phyloP scores from a whole-genome alignment of 2,888 invertebrate genomes.

The Cantharis flavilabris region DNA sequence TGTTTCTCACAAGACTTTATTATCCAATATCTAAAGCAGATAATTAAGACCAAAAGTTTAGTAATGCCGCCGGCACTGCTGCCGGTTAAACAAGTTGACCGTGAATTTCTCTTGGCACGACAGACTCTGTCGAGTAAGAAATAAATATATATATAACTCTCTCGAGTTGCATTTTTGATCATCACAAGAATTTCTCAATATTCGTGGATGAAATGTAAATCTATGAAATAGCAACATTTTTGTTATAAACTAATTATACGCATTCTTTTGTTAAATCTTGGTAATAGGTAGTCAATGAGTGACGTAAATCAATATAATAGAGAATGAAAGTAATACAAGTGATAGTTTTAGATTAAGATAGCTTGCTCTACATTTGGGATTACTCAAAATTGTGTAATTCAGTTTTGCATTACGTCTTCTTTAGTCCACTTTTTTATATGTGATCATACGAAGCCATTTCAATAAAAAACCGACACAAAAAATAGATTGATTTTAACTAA shows the following conservation, averaged over 20 bases:
- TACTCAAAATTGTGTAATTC: conserved; percentile 2
- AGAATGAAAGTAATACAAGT: conserved; percentile 6
- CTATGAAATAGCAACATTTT: background rate
- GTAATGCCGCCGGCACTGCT: background rate
- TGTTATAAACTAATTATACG: background rate
- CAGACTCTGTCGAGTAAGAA: background rate
- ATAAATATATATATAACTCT: background rate
- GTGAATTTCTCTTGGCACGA: background rate
- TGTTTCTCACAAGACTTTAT: too few species aligned
- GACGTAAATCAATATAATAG: conserved; percentile 3
- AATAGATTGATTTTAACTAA: background rate
- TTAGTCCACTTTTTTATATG: background rate
- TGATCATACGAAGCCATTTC: background rate
- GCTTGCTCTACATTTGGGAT: conserved; percentile 11
- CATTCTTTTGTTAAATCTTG: background rate
- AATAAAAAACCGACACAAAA: background rate
- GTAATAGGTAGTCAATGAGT: conserved; percentile 4
- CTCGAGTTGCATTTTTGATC: background rate
- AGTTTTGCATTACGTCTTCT: background rate
- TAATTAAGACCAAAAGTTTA: background rate
- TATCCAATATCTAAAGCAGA: too few species aligned
- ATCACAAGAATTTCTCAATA: background rate
- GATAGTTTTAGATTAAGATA: conserved; percentile 4
- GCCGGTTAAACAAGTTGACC: background rate
- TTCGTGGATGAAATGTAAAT: background rate